Evolutionary conservation across 2,888 invertebrate genomes (phyloP), one percentile per base, ranked within the genome.

Genomic region (Tetropium fuscum): DNA sequence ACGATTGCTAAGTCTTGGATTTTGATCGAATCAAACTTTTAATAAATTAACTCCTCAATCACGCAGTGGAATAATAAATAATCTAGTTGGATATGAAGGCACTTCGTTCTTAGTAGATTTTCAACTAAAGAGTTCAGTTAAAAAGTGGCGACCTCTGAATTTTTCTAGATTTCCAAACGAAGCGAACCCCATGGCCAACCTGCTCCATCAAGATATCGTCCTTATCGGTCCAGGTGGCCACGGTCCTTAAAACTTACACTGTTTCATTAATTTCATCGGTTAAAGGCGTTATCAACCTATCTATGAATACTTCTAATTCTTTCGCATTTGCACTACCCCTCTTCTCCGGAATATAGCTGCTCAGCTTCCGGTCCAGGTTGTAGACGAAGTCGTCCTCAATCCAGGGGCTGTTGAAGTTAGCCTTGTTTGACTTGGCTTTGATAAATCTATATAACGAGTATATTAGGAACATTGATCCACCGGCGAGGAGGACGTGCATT

Each of bases 401-500:
- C 80, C 80, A 80, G 2, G 70, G 64, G 1, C 68, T 58, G 11
- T 71, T 59, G 45, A 58, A 63, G 8, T 25, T 55, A 5, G 55
- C 41, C 15, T 64, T 65, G 10, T 47, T 53, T 8, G 57, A 66
- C 16, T 71, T 66, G 15, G 72, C 66, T 10, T 61, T 64, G 19
- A 73, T 36, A 48, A 78, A 78, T 58, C 74, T 76, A 60, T 74
- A 76, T 0, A 88, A 79, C 7, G 86, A 79, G 40, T 87, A 78
- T 0, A 87, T 77, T 6, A 90, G 79, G 20, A 87, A 79, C 0
- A 84, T 67, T 0, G 83, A 83, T 0, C 87, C 85, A 0, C 83
- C 65, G 34, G 87, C 78, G 62, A 88, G 83, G 1, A 81, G 72
- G 0, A 84, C 44, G 72, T 88, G 90, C 80, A 86, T 87, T 0